These are phyloP conservation scores for Anadara kagoshimensis DNA, from an alignment of 1,140 invertebrate genomes.

Conservation along the genomic window DNA sequence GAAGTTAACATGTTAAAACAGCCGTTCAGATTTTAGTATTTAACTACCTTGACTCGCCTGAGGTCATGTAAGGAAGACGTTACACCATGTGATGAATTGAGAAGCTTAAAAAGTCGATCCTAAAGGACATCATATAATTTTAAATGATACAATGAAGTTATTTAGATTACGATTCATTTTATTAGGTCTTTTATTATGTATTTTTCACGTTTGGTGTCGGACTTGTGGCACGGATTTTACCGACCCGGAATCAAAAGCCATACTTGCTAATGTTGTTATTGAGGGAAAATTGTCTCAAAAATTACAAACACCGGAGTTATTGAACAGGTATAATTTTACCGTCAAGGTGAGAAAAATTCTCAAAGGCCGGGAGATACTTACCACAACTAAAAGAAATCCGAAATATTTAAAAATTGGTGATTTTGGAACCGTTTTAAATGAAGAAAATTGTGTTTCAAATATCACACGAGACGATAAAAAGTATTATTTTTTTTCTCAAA, in stretches of 20 bases:
- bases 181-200: conserved; percentile 51
- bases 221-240: conserved; percentile 52
- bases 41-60: too few relatives aligned
- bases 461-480: conserved; percentile 21
- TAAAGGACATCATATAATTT: too few relatives aligned
- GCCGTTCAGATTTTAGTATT: too few relatives aligned
- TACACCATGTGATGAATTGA: too few relatives aligned
- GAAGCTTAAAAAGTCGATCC: too few relatives aligned
- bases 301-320: conserved; percentile 22
- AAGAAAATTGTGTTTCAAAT: conserved; percentile 39
- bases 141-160: conserved; percentile 40
- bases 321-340: conserved; percentile 33
- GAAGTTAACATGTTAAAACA: too few relatives aligned
- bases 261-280: conserved; percentile 40
- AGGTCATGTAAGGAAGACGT: too few relatives aligned
- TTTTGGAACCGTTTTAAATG: conserved; percentile 23
- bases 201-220: conserved; percentile 52
- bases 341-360: conserved; percentile 41
- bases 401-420: conserved; percentile 38
- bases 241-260: conserved; percentile 47
- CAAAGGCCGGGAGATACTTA: conserved; percentile 36
- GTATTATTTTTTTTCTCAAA: conserved; percentile 49
- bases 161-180: conserved; percentile 52
- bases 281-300: conserved; percentile 40
- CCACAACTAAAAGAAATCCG: conserved; percentile 26